Conservation (phyloP, 2,113 vertebrate species). For the Oxyura jamaicensis region DNA sequence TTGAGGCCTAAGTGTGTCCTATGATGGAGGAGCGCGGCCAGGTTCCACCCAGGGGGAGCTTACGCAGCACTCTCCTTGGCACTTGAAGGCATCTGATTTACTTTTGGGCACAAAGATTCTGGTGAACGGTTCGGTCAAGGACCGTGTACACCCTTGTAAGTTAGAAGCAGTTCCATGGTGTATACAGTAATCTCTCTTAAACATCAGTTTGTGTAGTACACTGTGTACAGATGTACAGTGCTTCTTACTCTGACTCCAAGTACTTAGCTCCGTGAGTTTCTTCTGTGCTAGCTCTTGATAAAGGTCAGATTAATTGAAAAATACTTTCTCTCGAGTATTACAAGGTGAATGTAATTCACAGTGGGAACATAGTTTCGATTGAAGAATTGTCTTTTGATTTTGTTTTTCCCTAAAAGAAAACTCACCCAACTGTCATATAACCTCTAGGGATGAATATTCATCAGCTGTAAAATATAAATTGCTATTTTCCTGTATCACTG, state of each 20-base stretch:
- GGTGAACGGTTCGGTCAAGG: neutral
- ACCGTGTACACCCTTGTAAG: neutral
- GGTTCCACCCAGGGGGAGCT: neutral
- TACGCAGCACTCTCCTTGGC: neutral
- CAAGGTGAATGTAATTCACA: slow-evolving; percentile 19
- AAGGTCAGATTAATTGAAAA: slow-evolving; percentile 65
- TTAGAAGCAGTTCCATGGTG: neutral
- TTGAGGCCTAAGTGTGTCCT: neutral
- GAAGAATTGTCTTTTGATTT: slow-evolving; percentile 13
- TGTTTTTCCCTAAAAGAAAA: slow-evolving; percentile 25
- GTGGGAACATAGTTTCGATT: neutral
- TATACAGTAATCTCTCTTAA: neutral
- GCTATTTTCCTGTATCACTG: neutral
- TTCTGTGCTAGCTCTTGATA: slow-evolving; percentile 27
- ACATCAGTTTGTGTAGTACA: neutral
- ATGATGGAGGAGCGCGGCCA: rapidly evolving
- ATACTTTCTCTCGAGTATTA: slow-evolving; percentile 6
- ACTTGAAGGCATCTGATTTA: neutral
- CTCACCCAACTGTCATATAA: slow-evolving; percentile 16
- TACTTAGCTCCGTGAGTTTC: neutral
- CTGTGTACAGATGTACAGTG: neutral
- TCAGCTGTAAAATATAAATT: slow-evolving; percentile 36
- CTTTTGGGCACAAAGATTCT: neutral
- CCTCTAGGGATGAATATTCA: slow-evolving; percentile 27
- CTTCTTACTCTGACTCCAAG: neutral